A percentile compares a stretch with the other conserved stretches of the same genome.
Conservation (phyloP, 2,113 vertebrate genomes). For the Aleadryas rufinucha region DNA sequence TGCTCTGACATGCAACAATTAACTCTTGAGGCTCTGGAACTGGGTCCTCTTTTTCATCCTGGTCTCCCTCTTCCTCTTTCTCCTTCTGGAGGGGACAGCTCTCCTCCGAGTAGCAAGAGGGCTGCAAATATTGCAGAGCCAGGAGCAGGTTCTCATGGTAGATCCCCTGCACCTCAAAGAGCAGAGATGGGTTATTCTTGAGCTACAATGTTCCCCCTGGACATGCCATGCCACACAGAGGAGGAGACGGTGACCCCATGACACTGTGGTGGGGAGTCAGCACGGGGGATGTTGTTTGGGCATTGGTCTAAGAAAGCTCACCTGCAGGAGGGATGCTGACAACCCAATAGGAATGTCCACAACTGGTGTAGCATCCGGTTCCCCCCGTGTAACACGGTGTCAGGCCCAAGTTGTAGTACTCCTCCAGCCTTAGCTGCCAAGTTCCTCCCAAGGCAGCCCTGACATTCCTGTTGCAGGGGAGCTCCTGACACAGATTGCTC, state of each 20-base stretch:
- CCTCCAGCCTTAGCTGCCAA: neutral
- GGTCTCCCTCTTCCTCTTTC: neutral
- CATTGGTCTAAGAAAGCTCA: neutral
- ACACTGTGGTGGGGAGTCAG: neutral
- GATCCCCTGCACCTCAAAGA: rapidly evolving
- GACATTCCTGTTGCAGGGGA: neutral
- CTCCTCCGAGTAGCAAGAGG: neutral
- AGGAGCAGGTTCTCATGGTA: neutral
- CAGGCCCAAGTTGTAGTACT: neutral
- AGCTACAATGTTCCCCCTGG: neutral
- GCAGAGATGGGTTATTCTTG: neutral
- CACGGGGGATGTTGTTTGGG: neutral
- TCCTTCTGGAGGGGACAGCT: neutral
- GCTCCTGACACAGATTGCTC: neutral
- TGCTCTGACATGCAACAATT: neutral
- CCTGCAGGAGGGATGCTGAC: neutral
- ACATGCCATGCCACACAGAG: rapidly evolving
- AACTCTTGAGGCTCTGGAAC: neutral
- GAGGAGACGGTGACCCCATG: neutral
- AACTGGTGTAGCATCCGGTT: neutral
- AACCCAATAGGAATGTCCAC: neutral
- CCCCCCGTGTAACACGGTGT: neutral
- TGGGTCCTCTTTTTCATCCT: neutral
- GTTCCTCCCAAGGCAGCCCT: neutral
- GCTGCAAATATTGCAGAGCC: neutral